Evolutionary conservation across 37 sponge, comb jelly and placozoan species (phyloP), one percentile per base, ranked within the genome.

Genomic region (Ianthella basta): DNA sequence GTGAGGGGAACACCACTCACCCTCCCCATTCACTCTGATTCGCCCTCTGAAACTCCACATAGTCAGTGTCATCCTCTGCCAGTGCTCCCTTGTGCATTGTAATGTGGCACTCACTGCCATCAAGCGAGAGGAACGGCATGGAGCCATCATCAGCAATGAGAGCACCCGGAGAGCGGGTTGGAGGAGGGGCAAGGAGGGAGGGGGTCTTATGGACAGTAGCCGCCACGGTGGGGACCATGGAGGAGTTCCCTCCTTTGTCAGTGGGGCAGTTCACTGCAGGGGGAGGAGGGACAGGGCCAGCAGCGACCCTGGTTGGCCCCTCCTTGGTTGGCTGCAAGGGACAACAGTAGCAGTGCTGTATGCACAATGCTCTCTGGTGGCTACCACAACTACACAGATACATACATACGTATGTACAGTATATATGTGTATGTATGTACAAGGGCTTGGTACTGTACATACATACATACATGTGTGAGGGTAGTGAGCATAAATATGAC

Each of bases 41-140:
- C 14, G 34, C 53, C 34, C 40, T 32, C 60, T 86, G 75, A 50
- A 90, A 86, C 78, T 55, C 23, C 18, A 29, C 27, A 61, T 72
- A 90, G 30, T 90, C 86, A 24, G 21, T 4, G n/a, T 75, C n/a
- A 23, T 75, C 61, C 56, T 60, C 84, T 53, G 63, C 55, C 59
- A 36, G 32, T 24, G 32, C 56, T 53, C 55, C 55, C 38, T 37
- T 54, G 61, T 67, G 55, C 20, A 83, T 50, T 24, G 54, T 69
- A 0, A 83, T 39, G 37, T 67, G 41, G 55, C 23, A 32, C 53
- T 57, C 37, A 21, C 32, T 34, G 18, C 20, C 37, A 63, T 16
- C 37, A 63, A 23, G 65, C 10, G 82, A 63, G 1, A 10, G 60
- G 40, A 63, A 12, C 12, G 82, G n/a, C 4, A 16, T 38, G 16